A percentile compares a stretch with the other conserved stretches of the same genome.
These are phyloP conservation scores for Mionectes olivaceus DNA, from an alignment of 2,797 vertebrate genomes.

Conservation along the genomic window DNA sequence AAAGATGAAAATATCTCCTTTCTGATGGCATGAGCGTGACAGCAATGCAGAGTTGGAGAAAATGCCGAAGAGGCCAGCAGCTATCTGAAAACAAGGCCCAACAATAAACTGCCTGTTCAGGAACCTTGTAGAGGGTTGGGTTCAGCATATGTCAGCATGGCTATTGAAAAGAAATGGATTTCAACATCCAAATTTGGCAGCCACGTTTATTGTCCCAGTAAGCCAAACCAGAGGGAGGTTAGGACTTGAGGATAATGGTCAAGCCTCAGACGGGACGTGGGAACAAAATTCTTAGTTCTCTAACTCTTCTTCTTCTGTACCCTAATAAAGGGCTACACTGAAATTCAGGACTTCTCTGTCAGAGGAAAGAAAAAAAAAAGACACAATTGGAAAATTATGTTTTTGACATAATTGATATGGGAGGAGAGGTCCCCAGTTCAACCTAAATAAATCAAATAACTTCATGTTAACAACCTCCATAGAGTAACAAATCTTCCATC, in stretches of 20 bases:
- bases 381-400: rapidly evolving
- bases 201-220: neutral
- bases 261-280: neutral
- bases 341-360: neutral
- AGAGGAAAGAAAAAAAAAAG: too few species aligned
- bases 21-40: neutral
- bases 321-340: neutral
- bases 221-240: neutral
- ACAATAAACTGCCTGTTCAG: constrained; percentile 16
- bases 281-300: neutral
- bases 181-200: neutral
- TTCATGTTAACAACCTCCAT: neutral
- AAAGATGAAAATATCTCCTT: constrained; percentile 20
- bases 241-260: neutral
- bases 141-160: neutral
- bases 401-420: neutral
- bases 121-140: neutral
- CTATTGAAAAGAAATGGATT: neutral
- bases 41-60: neutral
- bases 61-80: neutral
- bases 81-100: neutral
- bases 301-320: neutral
- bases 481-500: neutral
- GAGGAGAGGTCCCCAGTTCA: neutral
- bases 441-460: constrained; percentile 10